Conservation (phyloP, 2,797 vertebrate species). For the Karalla daura region DNA sequence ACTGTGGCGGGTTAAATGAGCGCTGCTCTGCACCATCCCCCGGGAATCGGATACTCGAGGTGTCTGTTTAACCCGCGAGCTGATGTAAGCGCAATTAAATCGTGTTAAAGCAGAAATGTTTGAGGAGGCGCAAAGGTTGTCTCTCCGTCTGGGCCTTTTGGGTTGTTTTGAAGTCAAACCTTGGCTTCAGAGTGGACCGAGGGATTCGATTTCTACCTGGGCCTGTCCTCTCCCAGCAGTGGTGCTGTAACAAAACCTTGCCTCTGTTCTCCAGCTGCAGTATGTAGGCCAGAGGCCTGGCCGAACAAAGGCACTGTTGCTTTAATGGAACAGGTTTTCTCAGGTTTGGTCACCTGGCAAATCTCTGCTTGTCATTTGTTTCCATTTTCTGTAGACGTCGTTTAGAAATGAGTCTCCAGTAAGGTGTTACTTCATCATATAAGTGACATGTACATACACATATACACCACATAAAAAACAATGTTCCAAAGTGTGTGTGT, state of each 20-base stretch:
- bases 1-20: not conserved
- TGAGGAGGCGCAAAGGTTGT: not conserved
- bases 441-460: no score
- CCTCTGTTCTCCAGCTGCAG: conserved; percentile 40
- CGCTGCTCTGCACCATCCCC: not conserved
- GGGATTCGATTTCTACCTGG: conserved; percentile 53
- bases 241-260: conserved; percentile 68
- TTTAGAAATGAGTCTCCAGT: not conserved
- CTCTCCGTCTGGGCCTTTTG: not conserved
- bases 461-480: no score
- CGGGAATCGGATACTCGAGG: not conserved
- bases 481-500: no score
- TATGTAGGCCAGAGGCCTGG: conserved; percentile 57
- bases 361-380: not conserved
- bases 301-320: conserved; percentile 23
- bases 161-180: conserved; percentile 34
- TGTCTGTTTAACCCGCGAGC: not conserved
- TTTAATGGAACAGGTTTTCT: conserved; percentile 18
- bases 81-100: not conserved
- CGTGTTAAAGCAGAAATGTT: not conserved
- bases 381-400: not conserved
- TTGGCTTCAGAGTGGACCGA: conserved; percentile 43
- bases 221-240: conserved; percentile 47
- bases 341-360: conserved; percentile 8
- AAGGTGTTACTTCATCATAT: not conserved